These are phyloP conservation scores for Halyomorpha halys DNA, from an alignment of 1,140 invertebrate genomes.

Conservation along the genomic window DNA sequence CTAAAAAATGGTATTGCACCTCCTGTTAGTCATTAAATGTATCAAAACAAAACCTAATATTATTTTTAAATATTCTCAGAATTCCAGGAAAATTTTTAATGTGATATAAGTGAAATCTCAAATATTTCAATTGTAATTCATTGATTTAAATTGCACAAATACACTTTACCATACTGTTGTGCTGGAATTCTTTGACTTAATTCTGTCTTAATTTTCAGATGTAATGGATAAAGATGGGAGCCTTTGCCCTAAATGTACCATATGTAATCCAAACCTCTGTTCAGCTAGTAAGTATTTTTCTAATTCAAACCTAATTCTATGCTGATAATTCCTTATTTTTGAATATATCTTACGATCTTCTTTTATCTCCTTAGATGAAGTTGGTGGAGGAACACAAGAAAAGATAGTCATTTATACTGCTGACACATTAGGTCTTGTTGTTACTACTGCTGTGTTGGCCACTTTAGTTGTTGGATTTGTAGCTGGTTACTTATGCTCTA, in stretches of 20 bases:
- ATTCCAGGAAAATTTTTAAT: too few species aligned
- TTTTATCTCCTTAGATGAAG: slow-evolving; percentile 4
- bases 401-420: slow-evolving; percentile 63
- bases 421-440: slow-evolving; percentile 64
- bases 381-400: slow-evolving; percentile 29
- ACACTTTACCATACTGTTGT: too few species aligned
- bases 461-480: slow-evolving; percentile 73
- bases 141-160: too few species aligned
- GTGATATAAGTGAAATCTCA: too few species aligned
- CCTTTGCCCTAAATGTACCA: slow-evolving; percentile 28
- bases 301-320: background rate
- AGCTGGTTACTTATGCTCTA: slow-evolving; percentile 69
- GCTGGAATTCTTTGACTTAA: too few species aligned
- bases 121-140: too few species aligned
- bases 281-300: slow-evolving; percentile 22
- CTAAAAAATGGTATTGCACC: too few species aligned
- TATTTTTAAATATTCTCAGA: too few species aligned
- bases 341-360: background rate
- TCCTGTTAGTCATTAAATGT: too few species aligned
- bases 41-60: too few species aligned
- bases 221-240: slow-evolving; percentile 15
- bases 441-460: slow-evolving; percentile 62
- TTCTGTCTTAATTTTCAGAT: slow-evolving; percentile 5
- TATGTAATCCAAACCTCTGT: slow-evolving; percentile 27
- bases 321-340: background rate